Conservation (phyloP, 2,888 invertebrate species). For the Elysia crispata region DNA sequence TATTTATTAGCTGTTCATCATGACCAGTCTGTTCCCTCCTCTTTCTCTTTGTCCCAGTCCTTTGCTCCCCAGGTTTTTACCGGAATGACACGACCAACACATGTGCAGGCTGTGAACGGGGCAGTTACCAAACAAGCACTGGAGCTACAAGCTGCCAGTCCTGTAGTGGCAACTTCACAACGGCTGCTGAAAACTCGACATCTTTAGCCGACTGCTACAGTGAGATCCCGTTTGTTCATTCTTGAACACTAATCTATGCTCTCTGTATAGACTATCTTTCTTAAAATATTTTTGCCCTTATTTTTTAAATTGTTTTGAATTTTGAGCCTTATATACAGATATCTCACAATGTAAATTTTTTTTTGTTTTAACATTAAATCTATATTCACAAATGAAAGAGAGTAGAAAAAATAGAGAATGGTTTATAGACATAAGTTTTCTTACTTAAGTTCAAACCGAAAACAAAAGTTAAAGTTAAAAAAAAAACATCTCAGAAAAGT, state of each 20-base stretch:
- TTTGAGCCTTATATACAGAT: neutral
- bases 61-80: conserved; percentile 36
- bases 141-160: conserved; percentile 35
- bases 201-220: conserved; percentile 36
- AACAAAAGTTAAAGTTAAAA: no score
- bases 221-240: neutral
- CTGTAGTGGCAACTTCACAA: conserved; percentile 43
- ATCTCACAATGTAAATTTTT: neutral
- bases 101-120: conserved; percentile 48
- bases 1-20: no score
- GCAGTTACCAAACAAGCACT: conserved; percentile 45
- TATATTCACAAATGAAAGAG: no score
- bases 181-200: conserved; percentile 29
- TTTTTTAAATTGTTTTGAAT: neutral
- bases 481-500: no score
- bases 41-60: conserved; percentile 25
- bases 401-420: no score
- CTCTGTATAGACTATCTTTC: neutral
- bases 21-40: neutral
- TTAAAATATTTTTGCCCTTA: no score
- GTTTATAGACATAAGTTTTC: no score
- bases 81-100: conserved; percentile 42
- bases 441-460: no score
- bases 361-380: neutral
- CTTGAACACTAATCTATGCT: neutral